A percentile compares a stretch with the other conserved stretches of the same genome.
phyloP scores from a whole-genome alignment of 2,888 invertebrate species.

The Flexamia atlantica region DNA sequence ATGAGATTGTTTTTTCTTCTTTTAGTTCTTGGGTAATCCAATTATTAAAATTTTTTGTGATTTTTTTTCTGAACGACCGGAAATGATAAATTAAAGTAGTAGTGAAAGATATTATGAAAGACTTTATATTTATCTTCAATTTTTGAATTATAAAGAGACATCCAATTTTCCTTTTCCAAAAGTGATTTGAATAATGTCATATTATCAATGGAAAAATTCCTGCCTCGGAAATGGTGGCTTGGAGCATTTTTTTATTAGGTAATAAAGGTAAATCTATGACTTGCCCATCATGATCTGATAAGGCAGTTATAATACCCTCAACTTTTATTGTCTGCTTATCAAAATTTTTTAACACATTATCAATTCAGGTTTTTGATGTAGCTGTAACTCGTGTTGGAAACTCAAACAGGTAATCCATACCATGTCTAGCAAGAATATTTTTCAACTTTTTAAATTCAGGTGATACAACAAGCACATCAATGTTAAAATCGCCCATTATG shows the following conservation, averaged over 20 bases:
- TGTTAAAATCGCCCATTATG: not conserved
- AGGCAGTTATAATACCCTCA: constrained; percentile 25
- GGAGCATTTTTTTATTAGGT: not conserved
- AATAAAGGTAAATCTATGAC: not conserved
- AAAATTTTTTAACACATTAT: constrained; percentile 33
- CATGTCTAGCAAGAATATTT: constrained; percentile 19
- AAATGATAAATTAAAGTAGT: constrained; percentile 25
- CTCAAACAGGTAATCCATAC: constrained; percentile 20
- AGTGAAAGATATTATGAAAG: constrained; percentile 13
- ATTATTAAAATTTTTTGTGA: not conserved
- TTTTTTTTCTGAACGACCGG: not conserved
- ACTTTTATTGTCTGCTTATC: not conserved
- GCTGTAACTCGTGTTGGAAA: constrained; percentile 40
- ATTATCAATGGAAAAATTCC: constrained; percentile 16
- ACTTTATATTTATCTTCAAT: constrained; percentile 21
- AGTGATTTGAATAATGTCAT: constrained; percentile 27
- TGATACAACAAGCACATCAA: not conserved
- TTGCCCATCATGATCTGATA: constrained; percentile 49
- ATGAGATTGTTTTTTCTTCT: constrained; percentile 32
- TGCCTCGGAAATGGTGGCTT: not conserved
- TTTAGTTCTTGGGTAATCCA: constrained; percentile 22
- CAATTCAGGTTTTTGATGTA: constrained; percentile 31
- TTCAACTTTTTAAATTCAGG: constrained; percentile 35
- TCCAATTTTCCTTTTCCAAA: constrained; percentile 3
- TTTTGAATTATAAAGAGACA: not conserved